Conservation (phyloP, 2,113 vertebrate species). For the Stictonetta naevosa region DNA sequence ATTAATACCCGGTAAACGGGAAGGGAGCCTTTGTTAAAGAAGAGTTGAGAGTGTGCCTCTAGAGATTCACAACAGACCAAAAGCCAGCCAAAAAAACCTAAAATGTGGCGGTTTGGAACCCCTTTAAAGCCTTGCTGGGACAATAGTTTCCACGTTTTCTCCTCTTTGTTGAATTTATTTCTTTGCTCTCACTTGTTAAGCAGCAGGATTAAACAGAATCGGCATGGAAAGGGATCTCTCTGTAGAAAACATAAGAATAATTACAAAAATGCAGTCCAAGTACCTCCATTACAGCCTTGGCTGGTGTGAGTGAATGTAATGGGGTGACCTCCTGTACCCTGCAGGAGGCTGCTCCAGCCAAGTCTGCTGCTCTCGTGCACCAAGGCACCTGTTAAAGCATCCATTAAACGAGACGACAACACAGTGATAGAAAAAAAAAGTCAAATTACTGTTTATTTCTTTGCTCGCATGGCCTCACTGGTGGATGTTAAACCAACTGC, state of each 20-base stretch:
- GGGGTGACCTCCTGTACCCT: not conserved
- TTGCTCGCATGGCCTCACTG: rapidly evolving
- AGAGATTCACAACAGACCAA: not conserved
- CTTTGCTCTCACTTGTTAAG: not conserved
- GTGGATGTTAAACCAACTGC: not conserved
- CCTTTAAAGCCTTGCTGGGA: not conserved
- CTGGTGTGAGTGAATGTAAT: not conserved
- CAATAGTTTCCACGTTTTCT: not conserved
- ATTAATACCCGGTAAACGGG: not conserved
- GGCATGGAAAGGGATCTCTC: not conserved
- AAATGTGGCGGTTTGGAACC: not conserved
- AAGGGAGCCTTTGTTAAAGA: not conserved
- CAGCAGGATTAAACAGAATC: not conserved
- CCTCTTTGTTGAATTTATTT: not conserved
- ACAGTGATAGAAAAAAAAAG: not conserved
- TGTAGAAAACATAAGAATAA: not conserved
- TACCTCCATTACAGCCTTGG: not conserved
- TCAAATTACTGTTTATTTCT: not conserved
- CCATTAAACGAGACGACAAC: not conserved
- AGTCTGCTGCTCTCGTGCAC: not conserved
- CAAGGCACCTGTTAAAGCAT: not conserved
- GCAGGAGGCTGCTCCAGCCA: not conserved
- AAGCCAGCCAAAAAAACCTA: not conserved
- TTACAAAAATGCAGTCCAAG: not conserved
- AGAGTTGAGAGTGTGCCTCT: not conserved